A percentile compares a stretch with the other conserved stretches of the same genome.
These are phyloP conservation scores for cattle (Bos taurus) DNA, from an alignment of 2,113 vertebrate species.

Conservation along the genomic window ARS-UCD2.0 NC_037346.1:20934001-20934500, in stretches of 20 bases:
- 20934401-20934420: background rate
- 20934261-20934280: background rate
- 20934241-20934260: background rate
- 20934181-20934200: background rate
- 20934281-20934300: constrained; percentile 9
- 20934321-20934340: background rate
- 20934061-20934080: background rate
- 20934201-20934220: constrained; percentile 23
- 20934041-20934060: background rate
- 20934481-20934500: background rate
- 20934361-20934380: background rate
- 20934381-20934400: background rate
- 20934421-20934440: background rate
- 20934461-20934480: background rate
- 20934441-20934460: background rate
- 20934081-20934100: background rate
- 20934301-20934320: background rate
- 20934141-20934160: background rate
- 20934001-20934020: background rate
- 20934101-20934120: background rate
- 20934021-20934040: background rate
- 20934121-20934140: background rate
- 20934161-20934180: constrained; percentile 32
- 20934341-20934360: background rate
- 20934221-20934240: background rate